A percentile compares a stretch with the other conserved stretches of the same genome.
Conservation (phyloP, 1,140 invertebrate species). For the Druon quercuslanigerum region DNA sequence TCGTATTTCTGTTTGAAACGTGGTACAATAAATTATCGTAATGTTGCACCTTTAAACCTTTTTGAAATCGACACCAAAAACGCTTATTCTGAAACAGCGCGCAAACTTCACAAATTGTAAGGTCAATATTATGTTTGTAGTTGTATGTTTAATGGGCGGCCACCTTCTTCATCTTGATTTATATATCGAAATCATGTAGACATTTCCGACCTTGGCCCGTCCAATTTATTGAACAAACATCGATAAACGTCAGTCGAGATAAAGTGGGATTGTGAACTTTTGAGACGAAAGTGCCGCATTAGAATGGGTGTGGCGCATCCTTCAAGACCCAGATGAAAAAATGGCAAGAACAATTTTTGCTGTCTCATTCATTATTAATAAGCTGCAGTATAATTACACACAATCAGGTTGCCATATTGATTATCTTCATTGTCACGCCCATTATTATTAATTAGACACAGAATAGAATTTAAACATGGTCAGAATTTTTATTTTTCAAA, state of each 20-base stretch:
- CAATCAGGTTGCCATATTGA: slow-evolving; percentile 3
- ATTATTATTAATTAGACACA: slow-evolving; percentile 4
- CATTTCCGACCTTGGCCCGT: neutral
- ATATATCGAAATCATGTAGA: neutral
- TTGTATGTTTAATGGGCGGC: neutral
- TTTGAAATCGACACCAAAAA: neutral
- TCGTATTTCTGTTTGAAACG: neutral
- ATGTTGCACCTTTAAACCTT: neutral
- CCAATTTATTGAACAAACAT: slow-evolving; percentile 17
- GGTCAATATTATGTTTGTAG: neutral
- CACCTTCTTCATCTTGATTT: slow-evolving; percentile 3
- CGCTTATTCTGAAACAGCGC: neutral
- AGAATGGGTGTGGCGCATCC: neutral
- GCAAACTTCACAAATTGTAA: neutral
- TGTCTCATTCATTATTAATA: slow-evolving; percentile 5
- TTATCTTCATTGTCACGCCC: slow-evolving; percentile 23
- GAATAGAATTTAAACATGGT: neutral
- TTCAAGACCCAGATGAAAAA: neutral
- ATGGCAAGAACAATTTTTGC: neutral
- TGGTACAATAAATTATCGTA: neutral
- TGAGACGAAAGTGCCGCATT: neutral
- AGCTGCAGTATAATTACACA: neutral
- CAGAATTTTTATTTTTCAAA: too few species aligned
- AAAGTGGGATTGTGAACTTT: neutral
- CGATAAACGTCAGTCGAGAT: neutral